phyloP scores from a whole-genome alignment of 2,888 invertebrate genomes.

The Tenodera sinensis region DNA sequence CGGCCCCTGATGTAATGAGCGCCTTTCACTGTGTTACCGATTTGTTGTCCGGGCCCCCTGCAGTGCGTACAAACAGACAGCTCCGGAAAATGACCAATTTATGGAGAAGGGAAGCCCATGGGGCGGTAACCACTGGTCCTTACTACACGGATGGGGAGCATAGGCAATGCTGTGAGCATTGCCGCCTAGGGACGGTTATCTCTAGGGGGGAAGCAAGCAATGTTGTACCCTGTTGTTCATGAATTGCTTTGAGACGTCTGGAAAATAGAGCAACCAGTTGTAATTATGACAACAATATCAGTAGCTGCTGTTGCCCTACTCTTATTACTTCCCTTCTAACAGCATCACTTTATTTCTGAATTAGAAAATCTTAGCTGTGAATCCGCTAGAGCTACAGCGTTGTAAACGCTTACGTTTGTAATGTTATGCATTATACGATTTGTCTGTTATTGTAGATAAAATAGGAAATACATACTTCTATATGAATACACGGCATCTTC shows the following conservation, averaged over 20 bases:
- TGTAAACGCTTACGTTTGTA: too few species aligned
- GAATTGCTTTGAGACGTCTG: neutral
- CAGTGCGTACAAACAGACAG: slow-evolving; percentile 13
- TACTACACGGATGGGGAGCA: neutral
- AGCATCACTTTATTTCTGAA: too few species aligned
- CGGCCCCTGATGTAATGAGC: neutral
- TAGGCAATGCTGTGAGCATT: neutral
- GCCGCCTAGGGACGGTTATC: neutral
- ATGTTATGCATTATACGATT: too few species aligned
- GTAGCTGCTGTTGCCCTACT: too few species aligned
- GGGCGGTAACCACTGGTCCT: neutral
- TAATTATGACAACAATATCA: too few species aligned
- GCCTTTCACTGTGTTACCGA: neutral
- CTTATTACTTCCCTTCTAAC: too few species aligned
- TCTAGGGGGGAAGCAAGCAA: neutral
- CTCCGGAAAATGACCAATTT: slow-evolving; percentile 29
- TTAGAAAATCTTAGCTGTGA: too few species aligned
- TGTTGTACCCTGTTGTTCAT: neutral
- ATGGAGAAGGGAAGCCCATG: slow-evolving; percentile 11
- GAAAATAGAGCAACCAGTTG: too few species aligned
- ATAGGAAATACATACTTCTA: too few species aligned
- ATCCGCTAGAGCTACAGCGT: too few species aligned
- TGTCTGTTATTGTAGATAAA: too few species aligned
- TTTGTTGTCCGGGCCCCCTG: slow-evolving; percentile 21
- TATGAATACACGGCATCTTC: too few species aligned